These are phyloP conservation scores for Cnemophilus loriae DNA, from an alignment of 2,113 vertebrate species.

Conservation along the genomic window DNA sequence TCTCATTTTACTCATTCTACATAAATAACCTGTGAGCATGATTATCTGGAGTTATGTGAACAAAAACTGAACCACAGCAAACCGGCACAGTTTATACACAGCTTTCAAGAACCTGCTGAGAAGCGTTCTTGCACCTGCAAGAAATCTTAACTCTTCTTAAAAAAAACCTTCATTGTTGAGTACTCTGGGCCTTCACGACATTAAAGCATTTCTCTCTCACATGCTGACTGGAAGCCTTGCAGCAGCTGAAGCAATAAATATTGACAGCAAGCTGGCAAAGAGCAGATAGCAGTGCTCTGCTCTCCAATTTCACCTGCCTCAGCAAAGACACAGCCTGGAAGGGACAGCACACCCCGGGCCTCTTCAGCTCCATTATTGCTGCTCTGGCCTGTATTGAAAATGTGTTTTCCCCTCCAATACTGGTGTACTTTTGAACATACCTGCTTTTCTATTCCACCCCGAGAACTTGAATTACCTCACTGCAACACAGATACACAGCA, in stretches of 20 bases:
- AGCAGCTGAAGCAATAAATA: constrained; percentile 76
- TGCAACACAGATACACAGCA: not conserved
- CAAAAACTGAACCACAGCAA: not conserved
- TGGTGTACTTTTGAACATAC: not conserved
- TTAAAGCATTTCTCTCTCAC: constrained; percentile 9
- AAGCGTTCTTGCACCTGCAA: constrained; percentile 35
- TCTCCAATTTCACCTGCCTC: constrained; percentile 80
- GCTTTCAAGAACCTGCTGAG: constrained; percentile 50
- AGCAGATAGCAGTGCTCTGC: constrained; percentile 65
- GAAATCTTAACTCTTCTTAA: constrained; percentile 28
- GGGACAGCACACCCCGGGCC: constrained; percentile 31
- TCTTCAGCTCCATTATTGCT: not conserved
- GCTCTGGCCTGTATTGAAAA: not conserved
- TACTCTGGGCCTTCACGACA: constrained; percentile 13
- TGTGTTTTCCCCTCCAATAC: not conserved
- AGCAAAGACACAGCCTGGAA: constrained; percentile 69
- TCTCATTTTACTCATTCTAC: not conserved
- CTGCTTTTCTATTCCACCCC: not conserved
- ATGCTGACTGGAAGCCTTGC: constrained; percentile 63
- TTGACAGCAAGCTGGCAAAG: constrained; percentile 71
- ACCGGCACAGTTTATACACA: not conserved
- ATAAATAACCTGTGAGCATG: not conserved
- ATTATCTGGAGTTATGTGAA: not conserved
- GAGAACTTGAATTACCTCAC: not conserved
- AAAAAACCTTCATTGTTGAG: not conserved